These are phyloP conservation scores for Andrena cerasifolii DNA, from an alignment of 1,140 invertebrate genomes.

Conservation along the genomic window DNA sequence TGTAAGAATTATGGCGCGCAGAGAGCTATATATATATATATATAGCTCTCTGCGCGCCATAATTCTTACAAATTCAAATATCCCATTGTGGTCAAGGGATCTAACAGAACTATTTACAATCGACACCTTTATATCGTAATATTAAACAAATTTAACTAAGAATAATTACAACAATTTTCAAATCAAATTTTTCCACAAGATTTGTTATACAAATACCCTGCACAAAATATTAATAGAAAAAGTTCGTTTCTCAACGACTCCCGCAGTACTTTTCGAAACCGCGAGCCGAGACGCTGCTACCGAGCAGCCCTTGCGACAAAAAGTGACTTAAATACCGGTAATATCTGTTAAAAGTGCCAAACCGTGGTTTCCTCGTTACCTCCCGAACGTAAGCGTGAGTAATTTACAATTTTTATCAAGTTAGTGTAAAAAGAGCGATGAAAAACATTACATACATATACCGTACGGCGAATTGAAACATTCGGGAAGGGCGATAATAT, in stretches of 20 bases:
- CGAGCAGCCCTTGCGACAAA: not conserved
- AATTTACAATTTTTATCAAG: no score
- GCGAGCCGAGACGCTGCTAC: not conserved
- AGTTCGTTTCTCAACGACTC: not conserved
- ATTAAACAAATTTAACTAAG: not conserved
- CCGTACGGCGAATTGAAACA: constrained; percentile 98
- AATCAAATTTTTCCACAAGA: not conserved
- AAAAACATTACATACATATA: constrained; percentile 83
- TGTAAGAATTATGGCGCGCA: no score
- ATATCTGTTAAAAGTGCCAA: not conserved
- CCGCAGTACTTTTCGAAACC: not conserved
- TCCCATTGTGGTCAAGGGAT: no score
- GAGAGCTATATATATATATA: no score
- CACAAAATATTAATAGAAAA: no score
- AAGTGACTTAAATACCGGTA: not conserved
- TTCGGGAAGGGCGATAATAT: constrained; percentile 93
- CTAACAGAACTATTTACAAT: no score
- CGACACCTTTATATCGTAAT: no score
- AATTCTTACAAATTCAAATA: no score
- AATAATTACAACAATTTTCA: not conserved
- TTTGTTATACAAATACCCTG: no score
- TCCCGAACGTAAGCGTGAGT: not conserved
- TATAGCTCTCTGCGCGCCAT: no score
- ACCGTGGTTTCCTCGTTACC: not conserved
- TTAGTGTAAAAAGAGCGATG: not conserved